Percentiles rank a stretch among this genome's conserved stretches.
These are phyloP conservation scores for Gouania willdenowi DNA, from an alignment of 2,797 vertebrate species.

Conservation along the genomic window DNA sequence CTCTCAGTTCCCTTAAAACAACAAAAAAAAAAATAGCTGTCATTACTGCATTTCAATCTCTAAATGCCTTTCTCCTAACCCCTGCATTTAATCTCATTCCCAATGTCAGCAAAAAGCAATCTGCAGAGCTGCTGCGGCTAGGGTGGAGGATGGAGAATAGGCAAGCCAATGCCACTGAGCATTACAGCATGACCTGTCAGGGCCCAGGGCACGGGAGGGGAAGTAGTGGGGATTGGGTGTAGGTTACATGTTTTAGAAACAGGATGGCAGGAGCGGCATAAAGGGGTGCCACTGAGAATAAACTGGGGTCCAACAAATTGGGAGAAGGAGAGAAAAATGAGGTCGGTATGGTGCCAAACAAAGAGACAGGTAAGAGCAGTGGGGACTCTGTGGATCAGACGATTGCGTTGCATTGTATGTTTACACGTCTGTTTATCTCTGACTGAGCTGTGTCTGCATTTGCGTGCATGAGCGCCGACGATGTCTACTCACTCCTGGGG, in stretches of 20 bases:
- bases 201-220: slow-evolving; percentile 33
- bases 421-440: too few relatives aligned
- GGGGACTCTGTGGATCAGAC: too few relatives aligned
- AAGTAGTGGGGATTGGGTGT: slow-evolving; percentile 28
- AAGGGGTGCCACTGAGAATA: slow-evolving; percentile 35
- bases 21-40: slow-evolving; percentile 59
- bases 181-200: slow-evolving; percentile 59
- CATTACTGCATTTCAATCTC: slow-evolving; percentile 60
- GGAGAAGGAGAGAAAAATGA: not conserved
- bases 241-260: slow-evolving; percentile 67
- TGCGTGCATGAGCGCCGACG: slow-evolving; percentile 42
- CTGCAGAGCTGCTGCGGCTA: slow-evolving; percentile 50
- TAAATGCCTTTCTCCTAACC: slow-evolving; percentile 45
- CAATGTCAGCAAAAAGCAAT: slow-evolving; percentile 71
- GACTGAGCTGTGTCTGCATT: too few relatives aligned
- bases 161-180: slow-evolving; percentile 58
- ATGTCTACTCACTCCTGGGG: slow-evolving; percentile 62
- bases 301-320: slow-evolving; percentile 2
- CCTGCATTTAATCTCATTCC: slow-evolving; percentile 65
- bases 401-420: too few relatives aligned
- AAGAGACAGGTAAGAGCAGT: slow-evolving; percentile 32
- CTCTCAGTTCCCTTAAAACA: slow-evolving; percentile 41
- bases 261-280: slow-evolving; percentile 53
- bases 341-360: not conserved
- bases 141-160: slow-evolving; percentile 49